Percentiles rank a stretch among this genome's conserved stretches.
phyloP scores from a whole-genome alignment of 2,888 invertebrate species.

The Synergus umbraculus region DNA sequence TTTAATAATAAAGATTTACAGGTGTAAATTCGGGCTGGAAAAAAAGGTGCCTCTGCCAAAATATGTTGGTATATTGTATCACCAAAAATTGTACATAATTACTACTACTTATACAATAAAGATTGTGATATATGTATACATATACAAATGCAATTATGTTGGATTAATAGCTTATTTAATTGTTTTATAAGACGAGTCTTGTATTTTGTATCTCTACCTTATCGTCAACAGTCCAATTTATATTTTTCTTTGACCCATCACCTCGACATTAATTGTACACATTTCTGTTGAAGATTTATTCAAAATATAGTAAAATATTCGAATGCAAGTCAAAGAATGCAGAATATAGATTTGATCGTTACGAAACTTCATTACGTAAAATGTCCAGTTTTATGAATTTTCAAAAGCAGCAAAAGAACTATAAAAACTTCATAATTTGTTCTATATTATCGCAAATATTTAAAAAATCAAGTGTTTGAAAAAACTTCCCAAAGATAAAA shows the following conservation, averaged over 20 bases:
- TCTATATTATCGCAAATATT: too few species aligned
- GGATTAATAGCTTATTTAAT: neutral
- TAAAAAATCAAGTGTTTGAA: neutral
- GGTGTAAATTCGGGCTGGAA: conserved; percentile 21
- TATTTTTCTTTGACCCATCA: conserved; percentile 16
- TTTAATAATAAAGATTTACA: conserved; percentile 5
- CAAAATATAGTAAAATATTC: conserved; percentile 1
- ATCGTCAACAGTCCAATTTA: neutral
- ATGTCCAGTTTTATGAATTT: neutral
- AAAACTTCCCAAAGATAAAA: conserved; percentile 16
- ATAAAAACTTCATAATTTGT: neutral
- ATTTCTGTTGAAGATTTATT: conserved; percentile 23
- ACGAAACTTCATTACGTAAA: neutral
- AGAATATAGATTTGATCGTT: neutral
- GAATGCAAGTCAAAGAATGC: conserved; percentile 23
- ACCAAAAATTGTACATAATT: conserved; percentile 72
- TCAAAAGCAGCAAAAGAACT: neutral
- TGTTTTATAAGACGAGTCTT: neutral
- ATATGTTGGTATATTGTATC: conserved; percentile 73
- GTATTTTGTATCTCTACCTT: neutral
- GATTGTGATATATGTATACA: conserved; percentile 66
- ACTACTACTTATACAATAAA: conserved; percentile 67
- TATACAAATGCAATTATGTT: conserved; percentile 47
- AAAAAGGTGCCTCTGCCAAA: conserved; percentile 65
- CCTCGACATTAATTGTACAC: neutral